phyloP scores from a whole-genome alignment of 2,888 invertebrate genomes.

The Brachypalpus laphriformis region DNA sequence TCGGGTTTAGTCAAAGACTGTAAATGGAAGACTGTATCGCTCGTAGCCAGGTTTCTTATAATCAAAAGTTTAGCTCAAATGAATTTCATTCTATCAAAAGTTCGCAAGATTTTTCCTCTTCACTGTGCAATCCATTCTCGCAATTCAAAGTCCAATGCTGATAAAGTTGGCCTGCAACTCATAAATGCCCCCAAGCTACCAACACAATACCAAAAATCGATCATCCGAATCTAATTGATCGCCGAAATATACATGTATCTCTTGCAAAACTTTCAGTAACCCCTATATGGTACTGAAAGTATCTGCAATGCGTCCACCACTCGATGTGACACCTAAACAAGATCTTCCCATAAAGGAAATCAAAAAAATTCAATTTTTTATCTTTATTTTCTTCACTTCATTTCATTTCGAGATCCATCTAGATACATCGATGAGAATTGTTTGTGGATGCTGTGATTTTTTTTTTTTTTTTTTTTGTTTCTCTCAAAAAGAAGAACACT shows the following conservation, averaged over 20 bases:
- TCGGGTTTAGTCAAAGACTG: too few relatives aligned
- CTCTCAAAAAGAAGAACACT: conserved; percentile 35
- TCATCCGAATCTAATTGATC: conserved; percentile 57
- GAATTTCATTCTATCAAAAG: background rate
- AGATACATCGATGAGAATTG: conserved; percentile 48
- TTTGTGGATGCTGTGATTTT: conserved; percentile 42
- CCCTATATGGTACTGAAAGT: conserved; percentile 53
- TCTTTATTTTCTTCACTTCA: conserved; percentile 36
- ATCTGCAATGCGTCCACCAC: conserved; percentile 28
- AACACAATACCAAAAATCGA: conserved; percentile 38
- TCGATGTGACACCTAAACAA: conserved; percentile 33
- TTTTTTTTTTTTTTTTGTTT: background rate
- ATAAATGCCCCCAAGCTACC: background rate
- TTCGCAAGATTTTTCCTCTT: background rate
- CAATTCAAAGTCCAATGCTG: background rate
- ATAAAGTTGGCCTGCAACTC: conserved; percentile 5
- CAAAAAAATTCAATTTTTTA: background rate
- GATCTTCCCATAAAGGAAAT: conserved; percentile 33
- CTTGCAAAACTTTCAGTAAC: conserved; percentile 23
- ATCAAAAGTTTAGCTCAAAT: too few relatives aligned
- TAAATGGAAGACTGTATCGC: too few relatives aligned
- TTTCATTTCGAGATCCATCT: conserved; percentile 67
- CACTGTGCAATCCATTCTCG: background rate
- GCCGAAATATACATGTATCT: background rate
- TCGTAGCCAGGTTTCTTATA: too few relatives aligned